These are phyloP conservation scores for Sebastes jordani DNA, from an alignment of 2,797 vertebrate genomes.

Conservation along the genomic window DNA sequence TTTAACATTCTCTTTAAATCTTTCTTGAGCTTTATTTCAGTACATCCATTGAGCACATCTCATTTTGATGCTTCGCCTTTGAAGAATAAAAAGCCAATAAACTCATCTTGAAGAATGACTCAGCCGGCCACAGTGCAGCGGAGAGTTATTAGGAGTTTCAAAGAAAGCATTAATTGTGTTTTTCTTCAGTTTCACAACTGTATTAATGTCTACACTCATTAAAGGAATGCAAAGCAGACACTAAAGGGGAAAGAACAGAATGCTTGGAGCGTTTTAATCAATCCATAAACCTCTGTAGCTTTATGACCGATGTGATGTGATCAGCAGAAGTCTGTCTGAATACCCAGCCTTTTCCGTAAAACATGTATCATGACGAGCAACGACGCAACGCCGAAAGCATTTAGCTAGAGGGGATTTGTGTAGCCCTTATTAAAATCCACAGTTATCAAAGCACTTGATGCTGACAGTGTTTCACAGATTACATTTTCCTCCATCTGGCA, in stretches of 20 bases:
- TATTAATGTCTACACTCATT: neutral
- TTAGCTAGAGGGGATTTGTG: conserved; percentile 1
- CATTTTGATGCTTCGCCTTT: neutral
- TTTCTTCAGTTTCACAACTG: neutral
- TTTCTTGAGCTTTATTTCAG: neutral
- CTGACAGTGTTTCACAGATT: conserved; percentile 45
- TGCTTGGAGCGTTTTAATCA: neutral
- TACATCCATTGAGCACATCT: neutral
- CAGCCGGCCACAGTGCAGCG: no score
- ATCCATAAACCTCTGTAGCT: neutral
- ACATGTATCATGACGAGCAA: conserved; percentile 16
- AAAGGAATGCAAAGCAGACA: neutral
- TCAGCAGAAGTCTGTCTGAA: conserved; percentile 3
- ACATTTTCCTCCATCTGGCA: conserved; percentile 19
- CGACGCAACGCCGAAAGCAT: neutral
- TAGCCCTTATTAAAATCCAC: conserved; percentile 1
- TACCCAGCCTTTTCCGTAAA: conserved; percentile 19
- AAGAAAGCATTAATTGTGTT: neutral
- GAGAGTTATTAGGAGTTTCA: neutral
- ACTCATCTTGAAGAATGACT: neutral
- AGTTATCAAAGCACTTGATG: conserved; percentile 28
- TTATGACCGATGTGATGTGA: conserved; percentile 19
- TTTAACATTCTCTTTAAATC: neutral
- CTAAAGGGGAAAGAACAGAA: neutral
- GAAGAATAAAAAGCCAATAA: conserved; percentile 5